A percentile compares a stretch with the other conserved stretches of the same genome.
Conservation (phyloP, 2,113 vertebrate species). For the Oryzias melastigma region DNA sequence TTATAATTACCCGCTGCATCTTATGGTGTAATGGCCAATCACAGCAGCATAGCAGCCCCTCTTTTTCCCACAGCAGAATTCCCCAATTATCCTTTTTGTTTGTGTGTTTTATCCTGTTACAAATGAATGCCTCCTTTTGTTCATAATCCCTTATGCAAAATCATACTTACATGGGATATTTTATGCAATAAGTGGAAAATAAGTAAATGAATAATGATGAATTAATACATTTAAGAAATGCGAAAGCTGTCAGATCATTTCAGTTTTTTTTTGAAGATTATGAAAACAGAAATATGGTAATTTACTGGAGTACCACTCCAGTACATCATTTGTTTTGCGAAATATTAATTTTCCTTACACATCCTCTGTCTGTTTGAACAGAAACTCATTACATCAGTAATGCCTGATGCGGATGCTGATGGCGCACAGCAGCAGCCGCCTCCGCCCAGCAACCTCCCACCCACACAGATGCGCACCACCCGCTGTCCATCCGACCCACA, state of each 20-base stretch:
- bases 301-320: not conserved
- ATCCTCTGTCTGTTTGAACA: slow-evolving; percentile 3
- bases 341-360: not conserved
- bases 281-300: not conserved
- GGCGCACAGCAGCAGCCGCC: slow-evolving; percentile 28
- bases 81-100: slow-evolving; percentile 6
- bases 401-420: slow-evolving; percentile 5
- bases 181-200: not conserved
- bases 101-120: not conserved
- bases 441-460: slow-evolving; percentile 54
- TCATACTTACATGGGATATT: not conserved
- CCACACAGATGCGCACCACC: slow-evolving; percentile 29
- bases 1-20: slow-evolving; percentile 1
- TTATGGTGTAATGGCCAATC: slow-evolving; percentile 2
- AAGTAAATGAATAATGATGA: not conserved
- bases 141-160: not conserved
- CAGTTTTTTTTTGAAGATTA: no score
- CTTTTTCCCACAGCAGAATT: not conserved
- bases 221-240: no score
- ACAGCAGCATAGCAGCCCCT: slow-evolving; percentile 1
- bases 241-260: no score
- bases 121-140: not conserved
- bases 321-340: not conserved
- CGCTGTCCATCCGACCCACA: slow-evolving; percentile 67
- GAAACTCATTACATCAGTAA: slow-evolving; percentile 3